Evolutionary conservation across 1,140 invertebrate genomes (phyloP), one percentile per base, ranked within the genome.

Genomic region (Copidosoma floridanum): DNA sequence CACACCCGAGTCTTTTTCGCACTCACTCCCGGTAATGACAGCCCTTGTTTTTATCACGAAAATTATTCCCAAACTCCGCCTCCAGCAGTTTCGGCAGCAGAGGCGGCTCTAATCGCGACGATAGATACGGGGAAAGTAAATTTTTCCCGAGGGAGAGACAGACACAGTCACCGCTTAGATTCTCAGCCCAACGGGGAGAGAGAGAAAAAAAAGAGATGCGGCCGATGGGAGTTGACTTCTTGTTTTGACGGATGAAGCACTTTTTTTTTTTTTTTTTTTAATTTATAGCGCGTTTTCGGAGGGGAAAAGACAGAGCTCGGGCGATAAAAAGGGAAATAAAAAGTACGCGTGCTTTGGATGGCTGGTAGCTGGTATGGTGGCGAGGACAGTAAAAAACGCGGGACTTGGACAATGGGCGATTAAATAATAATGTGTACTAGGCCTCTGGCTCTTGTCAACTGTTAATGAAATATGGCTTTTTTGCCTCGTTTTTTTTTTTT

Each of bases 231-330:
- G 27, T 40, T 18, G 20, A 54, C 18, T 60, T 54, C 50, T 60
- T 54, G 51, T 60, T 60, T 60, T 54, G 58, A 60, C 51, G 58
- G 51, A 47, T 47, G 51, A 54, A 60, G 58, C 51, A 12, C 43
- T 60, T 48, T 24, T 54, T 12, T 8, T 23, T 18, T 47, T 54
- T 60, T 60, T 48, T 24, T 54, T 12, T 8, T 23, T 18, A 54
- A 60, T 60, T 60, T 54, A 54, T 54, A 32, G 44, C 29, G 14
- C 14, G 29, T 12, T 32, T 8, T 32, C 6, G 29, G 29, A 12
- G 29, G 29, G 12, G 6, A n/a, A 41, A 41, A 14, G 38, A 41
- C 11, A 41, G 7, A 14, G 16, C 11, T 5, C 11, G 38, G 16
- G 16, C 10, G 6, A 32, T 12, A 16, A n/a, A 41, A 4, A 41